Base-by-base conservation (phyloP, 2,888 invertebrate species). In the Calephelis perditalis region DNA sequence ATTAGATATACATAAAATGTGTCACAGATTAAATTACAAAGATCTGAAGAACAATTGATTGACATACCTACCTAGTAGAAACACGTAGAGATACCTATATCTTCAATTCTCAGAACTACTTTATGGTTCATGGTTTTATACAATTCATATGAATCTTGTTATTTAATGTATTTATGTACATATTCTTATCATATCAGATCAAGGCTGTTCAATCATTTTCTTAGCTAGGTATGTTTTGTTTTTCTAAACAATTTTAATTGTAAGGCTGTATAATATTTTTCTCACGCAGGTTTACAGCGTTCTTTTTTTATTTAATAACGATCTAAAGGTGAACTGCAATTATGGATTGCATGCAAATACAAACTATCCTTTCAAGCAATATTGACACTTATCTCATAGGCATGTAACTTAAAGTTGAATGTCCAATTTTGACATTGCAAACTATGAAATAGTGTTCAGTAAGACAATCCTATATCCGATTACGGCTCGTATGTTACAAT, bases 381-480 rank as follows among this genome's bases (percentile, higher is more conserved):
- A 15, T 26, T 49, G 26, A 49, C 9, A 7, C 49, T 49, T 49
- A 49, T 10, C 2, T 7, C 49, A 10, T 10, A 9, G 49, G 5
- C 8, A 9, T 49, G 26, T 15, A 49, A 49, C 49, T 26, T 49
- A 26, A 9, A 49, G 12, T 49, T 10, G 49, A 49, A 15, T 49
- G 49, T 26, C 4, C 9, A 15, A 26, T 15, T 49, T 49, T 49
- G 10, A 49, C 49, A 49, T 49, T 5, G 49, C 49, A 49, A 49
- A 49, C 49, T 49, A 49, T 49, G 11, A 58, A 63, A 57, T 58
- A 55, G 47, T 60, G 59, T 62, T 60, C 59, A 60, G 56, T 57
- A 58, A 68, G 68, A 63, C 65, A 58, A 72, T 76, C 73, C 75
- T 70, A 67, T 71, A 65, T 71, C 70, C 69, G 70, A 72, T 72